phyloP scores from a whole-genome alignment of 1,140 invertebrate species.

The Sipha flava region DNA sequence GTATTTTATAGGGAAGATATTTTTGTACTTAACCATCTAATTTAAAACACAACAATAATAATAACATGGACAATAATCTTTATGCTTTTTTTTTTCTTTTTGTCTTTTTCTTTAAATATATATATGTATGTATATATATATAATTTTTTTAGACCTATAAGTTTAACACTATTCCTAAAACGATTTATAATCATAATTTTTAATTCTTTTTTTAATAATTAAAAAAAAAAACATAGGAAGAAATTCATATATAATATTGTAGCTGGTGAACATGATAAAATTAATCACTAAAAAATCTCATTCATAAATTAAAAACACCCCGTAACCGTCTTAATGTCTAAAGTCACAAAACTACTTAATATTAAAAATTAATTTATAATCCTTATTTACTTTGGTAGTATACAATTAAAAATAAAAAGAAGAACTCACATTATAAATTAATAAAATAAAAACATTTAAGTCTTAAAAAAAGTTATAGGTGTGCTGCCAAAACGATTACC shows the following conservation, averaged over 20 bases:
- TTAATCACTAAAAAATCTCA: slow-evolving; percentile 31
- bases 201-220: slow-evolving; percentile 27
- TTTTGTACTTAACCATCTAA: slow-evolving; percentile 31
- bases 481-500: slow-evolving; percentile 31
- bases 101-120: slow-evolving; percentile 15
- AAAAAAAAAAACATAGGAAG: slow-evolving; percentile 31
- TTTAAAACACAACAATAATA: slow-evolving; percentile 33
- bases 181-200: slow-evolving; percentile 20
- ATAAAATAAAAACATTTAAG: slow-evolving; percentile 32
- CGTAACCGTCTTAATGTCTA: slow-evolving; percentile 32
- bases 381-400: slow-evolving; percentile 33
- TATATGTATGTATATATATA: slow-evolving; percentile 7
- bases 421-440: slow-evolving; percentile 32
- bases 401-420: slow-evolving; percentile 33
- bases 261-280: slow-evolving; percentile 33
- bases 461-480: slow-evolving; percentile 31
- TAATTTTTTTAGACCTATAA: slow-evolving; percentile 22
- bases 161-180: slow-evolving; percentile 29
- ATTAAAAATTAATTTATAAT: slow-evolving; percentile 29
- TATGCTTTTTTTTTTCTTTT: slow-evolving; percentile 26
- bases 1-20: slow-evolving; percentile 24
- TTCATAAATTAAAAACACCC: slow-evolving; percentile 32
- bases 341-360: slow-evolving; percentile 31
- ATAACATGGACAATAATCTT: slow-evolving; percentile 31
- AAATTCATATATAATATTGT: slow-evolving; percentile 27